Evolutionary conservation across 2,113 vertebrate genomes (phyloP), one percentile per base, ranked within the genome.

Genomic region (Pachypanchax playfairii): DNA sequence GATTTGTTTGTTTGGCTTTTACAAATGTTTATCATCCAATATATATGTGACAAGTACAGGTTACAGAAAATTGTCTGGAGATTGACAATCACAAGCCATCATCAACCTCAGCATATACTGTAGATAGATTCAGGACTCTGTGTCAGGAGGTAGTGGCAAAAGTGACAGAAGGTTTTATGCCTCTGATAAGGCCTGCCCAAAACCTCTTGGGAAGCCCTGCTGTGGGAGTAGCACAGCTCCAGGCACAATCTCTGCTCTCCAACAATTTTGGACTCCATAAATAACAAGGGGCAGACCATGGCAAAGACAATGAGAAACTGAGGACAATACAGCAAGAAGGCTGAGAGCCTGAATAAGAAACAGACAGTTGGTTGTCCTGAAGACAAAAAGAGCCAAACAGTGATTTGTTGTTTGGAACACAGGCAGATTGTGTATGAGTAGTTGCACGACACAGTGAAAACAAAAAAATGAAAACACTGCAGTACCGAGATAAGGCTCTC

Each of bases 341-440:
- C 79, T 70, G 81, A 62, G 77, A 53, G 81, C 51, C 63, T 86
- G 75, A 89, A 88, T 81, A 83, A 85, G 85, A 81, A 89, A 80
- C 72, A 80, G 84, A 72, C 87, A 80, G 69, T 83, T 52, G 69
- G 76, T 87, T 85, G 85, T 87, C 84, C 80, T 47, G 39, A 78
- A 84, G 80, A 90, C 85, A 90, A 88, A 88, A 86, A 85, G 76
- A 87, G 84, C 70, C 80, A 77, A 81, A 77, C 60, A 41, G 70
- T 85, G 87, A 91, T 89, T 89, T 87, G 87, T 86, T 90, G 79
- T 79, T 60, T 31, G 26, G 77, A 89, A 89, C 83, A 87, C 70
- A 87, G 75, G 73, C 86, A 85, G 85, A 83, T 85, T 84, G 85
- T 38, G 74, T 43, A 82, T 89, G 89, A 90, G 90, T 90, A 82